Evolutionary conservation across 2,888 invertebrate genomes (phyloP), one percentile per base, ranked within the genome.

Genomic region (Agriopis marginaria): DNA sequence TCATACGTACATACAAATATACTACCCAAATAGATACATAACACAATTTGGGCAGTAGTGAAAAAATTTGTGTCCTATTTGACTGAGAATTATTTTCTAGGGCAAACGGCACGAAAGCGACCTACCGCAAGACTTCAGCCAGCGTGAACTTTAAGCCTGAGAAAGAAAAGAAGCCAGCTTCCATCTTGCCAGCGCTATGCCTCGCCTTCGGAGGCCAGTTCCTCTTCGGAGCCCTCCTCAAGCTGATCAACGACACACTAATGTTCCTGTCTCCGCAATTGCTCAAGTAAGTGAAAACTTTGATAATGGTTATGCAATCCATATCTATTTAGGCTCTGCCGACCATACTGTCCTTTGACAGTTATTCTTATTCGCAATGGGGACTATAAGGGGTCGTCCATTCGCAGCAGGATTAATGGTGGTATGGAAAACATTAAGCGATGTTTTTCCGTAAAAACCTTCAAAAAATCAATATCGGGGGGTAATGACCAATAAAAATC

Each of bases 241-340:
- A 99, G 89, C 87, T 99, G 0, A 82, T 96, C 49, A 97, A 98
- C 82, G 99, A 99, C 90, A 74, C 97, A 14, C 89, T 99, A 64
- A 97, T 97, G 75, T 99, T 99, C 90, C 95, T 97, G 53, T 98
- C 98, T 79, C 99, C 99, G 0, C 97, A 98, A 89, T 94, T 99
- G 80, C 95, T 99, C 71, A 96, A 96, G 98, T 98, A 93, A 96
- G 87, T 32, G 32, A 32, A 32, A 1, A 45, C 3, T 4, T 6
- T 45, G 12, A 11, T 45, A 4, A 45, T 45, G 32, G 11, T 53
- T 32, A 32, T 53, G 6, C 3, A 32, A 32, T 11, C 32, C 23
- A 32, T 32, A 11, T 11, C 10, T 10, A 53, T 32, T 53, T 32
- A 9, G 49, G 9, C 6, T 17, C 6, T 3, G 2, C 5, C 14